Base-by-base conservation (phyloP, 2,888 invertebrate genomes). In the Antheraea yamamai region DNA sequence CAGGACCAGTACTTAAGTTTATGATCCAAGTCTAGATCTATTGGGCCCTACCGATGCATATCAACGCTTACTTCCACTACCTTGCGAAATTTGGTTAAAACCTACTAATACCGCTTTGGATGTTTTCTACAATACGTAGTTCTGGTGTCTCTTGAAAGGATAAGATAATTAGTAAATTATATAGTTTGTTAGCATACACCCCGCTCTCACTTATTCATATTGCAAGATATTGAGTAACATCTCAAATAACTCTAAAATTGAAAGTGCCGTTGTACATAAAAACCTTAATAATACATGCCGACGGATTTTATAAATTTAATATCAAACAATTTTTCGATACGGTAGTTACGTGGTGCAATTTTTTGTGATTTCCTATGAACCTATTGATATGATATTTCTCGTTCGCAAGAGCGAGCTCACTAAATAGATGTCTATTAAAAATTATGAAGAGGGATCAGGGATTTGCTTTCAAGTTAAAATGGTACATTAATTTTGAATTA, bases 371-470 rank as follows among this genome's bases (percentile, higher is more conserved):
- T 39, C 20, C 20, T 70, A 20, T 10, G 7, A 66, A 72, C 55
- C 70, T 71, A 75, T 74, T 66, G 72, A 75, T 75, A 72, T 72
- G 74, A 75, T 64, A 73, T 72, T 73, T 75, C 55, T 64, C 26
- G 72, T 76, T 74, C 75, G 77, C 73, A 75, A 64, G 72, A 79
- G 39, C 75, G 64, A 75, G 47, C 74, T 68, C 35, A 61, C 71
- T 58, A 51, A 72, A 72, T 75, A 58, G 20, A 61, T 47, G 18
- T 72, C 47, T 72, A 75, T 75, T 72, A 61, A 72, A 74, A 23
- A 58, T 70, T 74, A 55, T 70, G 55, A 74, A 16, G 16, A 10
- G 10, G 70, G 74, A 58, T 39, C 39, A 26, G 58, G 70, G 55
- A 61, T 72, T 74, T 70, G n/a, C 30, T 61, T 47, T 26, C 26